Base-by-base conservation (phyloP, 2,888 invertebrate genomes). In the Campoplex nolae region DNA sequence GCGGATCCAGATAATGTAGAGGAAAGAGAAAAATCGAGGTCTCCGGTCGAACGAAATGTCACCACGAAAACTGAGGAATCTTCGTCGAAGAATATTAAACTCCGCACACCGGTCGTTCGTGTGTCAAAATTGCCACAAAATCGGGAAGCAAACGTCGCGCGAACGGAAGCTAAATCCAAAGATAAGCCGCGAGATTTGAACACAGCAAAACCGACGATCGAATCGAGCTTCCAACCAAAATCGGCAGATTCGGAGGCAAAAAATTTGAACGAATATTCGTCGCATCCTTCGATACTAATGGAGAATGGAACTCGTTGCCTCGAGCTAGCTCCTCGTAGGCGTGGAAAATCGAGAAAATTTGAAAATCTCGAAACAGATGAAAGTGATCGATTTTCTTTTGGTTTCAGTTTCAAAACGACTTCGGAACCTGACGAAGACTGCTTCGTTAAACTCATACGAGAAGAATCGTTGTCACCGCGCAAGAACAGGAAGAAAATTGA, bases 71-170 rank as follows among this genome's bases (percentile, higher is more conserved):
- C 62, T 62, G 16, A 32, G 62, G 28, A 32, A 6, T 3, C 51
- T 18, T 3, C 28, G 16, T 6, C 38, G 67, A 16, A 23, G 71
- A 35, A 42, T 32, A 3, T 18, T n/a, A 3, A 78, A 70, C 0
- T n/a, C 7, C 78, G 75, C 16, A 71, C 67, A 38, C 42, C 77
- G 28, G 58, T 81, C 3, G 67, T 88, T 0, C 38, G 35, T 48
- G 23, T 88, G 23, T 81, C 85, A 78, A 81, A 71, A 77, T 45
- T 84, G 51, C 28, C 54, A 38, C 2, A 8, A 3, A 28, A 75
- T 18, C 54, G 28, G 42, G 28, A 6, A 8, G 8, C 38, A 13
- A 48, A n/a, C 1, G 45, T 48, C 8, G 0, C n/a, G 18, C 65
- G 45, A 42, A 9, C 65, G 45, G 7, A 51, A 32, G 28, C 8